Conservation (phyloP, 2,113 vertebrate genomes). For the Dasyprocta punctata region DNA sequence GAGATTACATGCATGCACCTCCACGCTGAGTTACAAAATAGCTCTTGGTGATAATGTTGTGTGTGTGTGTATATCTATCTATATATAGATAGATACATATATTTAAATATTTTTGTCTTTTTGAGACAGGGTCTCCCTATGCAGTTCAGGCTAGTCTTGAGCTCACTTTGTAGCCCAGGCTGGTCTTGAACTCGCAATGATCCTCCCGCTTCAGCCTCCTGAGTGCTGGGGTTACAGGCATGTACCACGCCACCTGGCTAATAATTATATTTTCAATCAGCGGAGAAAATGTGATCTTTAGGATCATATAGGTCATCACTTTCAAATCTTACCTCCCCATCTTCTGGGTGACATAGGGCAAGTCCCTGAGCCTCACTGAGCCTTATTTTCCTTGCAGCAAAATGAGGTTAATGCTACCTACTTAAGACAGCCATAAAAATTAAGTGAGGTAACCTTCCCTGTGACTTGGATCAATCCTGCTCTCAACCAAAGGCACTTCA, state of each 20-base stretch:
- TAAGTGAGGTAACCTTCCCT: not conserved
- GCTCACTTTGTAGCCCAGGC: no score
- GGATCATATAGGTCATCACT: not conserved
- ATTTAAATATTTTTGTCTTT: no score
- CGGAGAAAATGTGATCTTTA: not conserved
- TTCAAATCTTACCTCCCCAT: not conserved
- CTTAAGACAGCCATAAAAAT: not conserved
- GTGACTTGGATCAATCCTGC: not conserved
- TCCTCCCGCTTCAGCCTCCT: no score
- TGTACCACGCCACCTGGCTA: not conserved
- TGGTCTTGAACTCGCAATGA: no score
- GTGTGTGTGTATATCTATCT: no score
- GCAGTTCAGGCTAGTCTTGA: no score
- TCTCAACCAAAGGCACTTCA: not conserved
- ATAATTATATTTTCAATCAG: not conserved
- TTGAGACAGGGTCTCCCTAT: no score
- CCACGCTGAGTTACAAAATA: not conserved
- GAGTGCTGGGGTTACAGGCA: no score
- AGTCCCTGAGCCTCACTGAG: not conserved
- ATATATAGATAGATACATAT: no score
- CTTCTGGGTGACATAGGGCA: not conserved
- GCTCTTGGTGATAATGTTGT: not conserved
- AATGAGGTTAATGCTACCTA: not conserved
- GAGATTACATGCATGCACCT: not conserved
- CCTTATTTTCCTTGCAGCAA: not conserved